Percentiles rank a stretch among this genome's conserved stretches.
Evolutionary conservation across 2,797 vertebrate species (phyloP).

Genomic region (Onychomys leucogaster): DNA sequence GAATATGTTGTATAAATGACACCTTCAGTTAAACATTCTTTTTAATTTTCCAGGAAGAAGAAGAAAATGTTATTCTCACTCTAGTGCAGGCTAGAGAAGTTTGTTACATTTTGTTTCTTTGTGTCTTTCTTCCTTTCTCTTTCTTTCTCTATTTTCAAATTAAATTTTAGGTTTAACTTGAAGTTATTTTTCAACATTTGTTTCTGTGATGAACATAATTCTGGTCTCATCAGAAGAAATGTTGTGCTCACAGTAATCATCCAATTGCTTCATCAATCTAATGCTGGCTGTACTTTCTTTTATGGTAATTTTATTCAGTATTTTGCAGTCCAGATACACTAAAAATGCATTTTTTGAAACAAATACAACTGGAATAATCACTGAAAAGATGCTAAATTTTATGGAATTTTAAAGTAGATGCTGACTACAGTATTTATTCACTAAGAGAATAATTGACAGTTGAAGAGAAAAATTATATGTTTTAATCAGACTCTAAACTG

Average conservation of each 20-base stretch:
- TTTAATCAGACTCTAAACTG: constrained; percentile 72
- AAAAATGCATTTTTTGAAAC: constrained; percentile 68
- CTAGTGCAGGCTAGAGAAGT: not conserved
- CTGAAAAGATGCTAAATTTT: constrained; percentile 62
- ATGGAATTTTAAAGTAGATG: constrained; percentile 68
- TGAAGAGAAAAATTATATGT: constrained; percentile 70
- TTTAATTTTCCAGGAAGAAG: constrained; percentile 44
- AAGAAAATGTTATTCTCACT: not conserved
- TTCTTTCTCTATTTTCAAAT: not conserved
- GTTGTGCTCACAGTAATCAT: constrained; percentile 69
- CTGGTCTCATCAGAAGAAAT: constrained; percentile 70
- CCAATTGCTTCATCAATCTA: constrained; percentile 77
- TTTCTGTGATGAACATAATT: constrained; percentile 67
- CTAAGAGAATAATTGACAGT: constrained; percentile 57
- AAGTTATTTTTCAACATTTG: constrained; percentile 57
- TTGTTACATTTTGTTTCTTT: constrained; percentile 10
- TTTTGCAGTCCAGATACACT: constrained; percentile 65
- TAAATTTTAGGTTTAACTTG: constrained; percentile 55
- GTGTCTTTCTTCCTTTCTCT: not conserved
- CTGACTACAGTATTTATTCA: constrained; percentile 64
- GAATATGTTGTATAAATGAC: constrained; percentile 54
- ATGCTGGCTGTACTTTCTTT: constrained; percentile 70
- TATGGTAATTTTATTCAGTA: constrained; percentile 78
- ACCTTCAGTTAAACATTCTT: constrained; percentile 34
- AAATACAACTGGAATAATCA: constrained; percentile 58